These are phyloP conservation scores for Clarias gariepinus DNA, from an alignment of 2,113 vertebrate species.

Conservation along the genomic window DNA sequence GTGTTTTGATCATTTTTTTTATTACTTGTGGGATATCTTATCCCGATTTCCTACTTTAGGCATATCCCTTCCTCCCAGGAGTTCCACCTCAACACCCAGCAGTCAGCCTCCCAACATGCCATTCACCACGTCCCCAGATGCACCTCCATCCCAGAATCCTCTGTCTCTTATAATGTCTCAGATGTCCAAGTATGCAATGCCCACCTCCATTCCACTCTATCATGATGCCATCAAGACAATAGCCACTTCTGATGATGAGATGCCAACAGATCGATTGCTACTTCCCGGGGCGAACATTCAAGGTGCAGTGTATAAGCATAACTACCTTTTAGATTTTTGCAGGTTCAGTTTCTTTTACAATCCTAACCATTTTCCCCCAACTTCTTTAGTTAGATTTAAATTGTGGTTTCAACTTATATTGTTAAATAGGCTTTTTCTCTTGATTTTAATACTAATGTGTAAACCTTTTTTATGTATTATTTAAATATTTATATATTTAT, in stretches of 20 bases:
- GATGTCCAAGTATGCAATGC: conserved; percentile 99
- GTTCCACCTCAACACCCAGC: conserved; percentile 80
- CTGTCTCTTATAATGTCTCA: conserved; percentile 97
- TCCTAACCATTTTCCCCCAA: neutral
- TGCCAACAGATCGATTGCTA: conserved; percentile 87
- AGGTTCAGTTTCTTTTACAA: neutral
- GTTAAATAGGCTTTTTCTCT: neutral
- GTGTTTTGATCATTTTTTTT: neutral
- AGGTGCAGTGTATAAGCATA: conserved; percentile 69
- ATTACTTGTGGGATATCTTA: neutral
- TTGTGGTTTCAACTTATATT: neutral
- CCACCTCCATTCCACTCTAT: conserved; percentile 95
- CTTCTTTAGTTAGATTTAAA: neutral
- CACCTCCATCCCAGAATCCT: conserved; percentile 88
- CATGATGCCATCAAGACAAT: conserved; percentile 99
- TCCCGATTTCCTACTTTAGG: conserved; percentile 58
- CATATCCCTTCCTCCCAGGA: conserved; percentile 77
- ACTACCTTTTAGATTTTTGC: neutral
- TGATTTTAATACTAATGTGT: neutral
- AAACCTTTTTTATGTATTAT: neutral
- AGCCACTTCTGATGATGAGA: conserved; percentile 94
- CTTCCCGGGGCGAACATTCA: conserved; percentile 84
- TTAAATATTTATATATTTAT: neutral
- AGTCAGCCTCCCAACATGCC: conserved; percentile 79
- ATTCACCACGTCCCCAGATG: conserved; percentile 87